Evolutionary conservation across 2,888 invertebrate species (phyloP), one percentile per base, ranked within the genome.

Genomic region (Timandra comae): DNA sequence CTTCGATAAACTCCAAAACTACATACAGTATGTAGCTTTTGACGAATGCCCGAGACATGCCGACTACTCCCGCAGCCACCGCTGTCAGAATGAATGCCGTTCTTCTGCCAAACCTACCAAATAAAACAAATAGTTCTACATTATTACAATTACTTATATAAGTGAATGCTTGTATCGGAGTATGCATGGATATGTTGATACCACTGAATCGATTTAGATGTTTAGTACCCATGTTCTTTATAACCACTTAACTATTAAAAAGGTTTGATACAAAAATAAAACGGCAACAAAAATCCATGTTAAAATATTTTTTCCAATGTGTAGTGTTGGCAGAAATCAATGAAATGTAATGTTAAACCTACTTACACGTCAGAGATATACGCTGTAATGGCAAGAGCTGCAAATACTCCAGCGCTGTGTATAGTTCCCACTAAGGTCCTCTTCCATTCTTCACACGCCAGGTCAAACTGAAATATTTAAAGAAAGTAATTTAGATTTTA

Each of bases 31-130:
- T 12, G 54, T 81, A 84, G 29, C 51, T 60, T 31, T 39, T 46
- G 8, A 63, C 58, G 39, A 71, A 73, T 7, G 69, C 56, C 38
- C 49, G 89, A 1, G 55, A 48, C 13, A 66, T 58, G 12, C 91
- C 91, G 46, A 86, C 75, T 26, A 88, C 51, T 8, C 85, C 87
- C 9, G 87, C 87, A 1, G 80, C 47, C 29, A 86, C 77, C 35
- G 89, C 86, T 6, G 90, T 88, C 38, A 80, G 52, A 12, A 90
- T 81, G 43, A 91, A 74, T 10, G 89, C 80, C 1, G 80, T 77
- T 43, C 88, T 86, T 29, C 91, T 82, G 2, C 92, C 91, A 68
- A 89, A 79, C 9, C 80, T 80, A 50, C n/a, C n/a, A n/a, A n/a
- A n/a, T n/a, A n/a, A 1, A 44, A 27, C 22, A 8, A 9, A 20